Conservation (phyloP, 1,140 invertebrate species). For the Pteromalus puparum region DNA sequence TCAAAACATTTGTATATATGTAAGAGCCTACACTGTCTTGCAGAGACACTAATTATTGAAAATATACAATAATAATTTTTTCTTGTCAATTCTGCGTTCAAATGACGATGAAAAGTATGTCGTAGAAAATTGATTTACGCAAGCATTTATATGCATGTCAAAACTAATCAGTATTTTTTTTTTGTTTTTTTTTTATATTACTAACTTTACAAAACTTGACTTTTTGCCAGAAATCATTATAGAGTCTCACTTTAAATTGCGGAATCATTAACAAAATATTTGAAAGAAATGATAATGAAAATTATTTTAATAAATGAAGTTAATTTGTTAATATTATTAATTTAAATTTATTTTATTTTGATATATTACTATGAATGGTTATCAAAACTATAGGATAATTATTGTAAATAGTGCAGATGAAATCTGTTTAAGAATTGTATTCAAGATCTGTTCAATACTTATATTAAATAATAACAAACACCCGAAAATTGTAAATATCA, state of each 20-base stretch:
- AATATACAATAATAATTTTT: too few relatives aligned
- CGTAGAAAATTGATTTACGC: neutral
- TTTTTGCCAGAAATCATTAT: too few relatives aligned
- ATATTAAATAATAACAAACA: neutral
- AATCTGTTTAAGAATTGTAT: conserved; percentile 10
- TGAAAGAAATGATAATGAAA: too few relatives aligned
- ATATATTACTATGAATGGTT: neutral
- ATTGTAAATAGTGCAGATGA: conserved; percentile 12
- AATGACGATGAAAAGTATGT: neutral
- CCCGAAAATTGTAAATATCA: conserved; percentile 38
- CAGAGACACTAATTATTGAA: neutral
- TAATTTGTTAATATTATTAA: neutral
- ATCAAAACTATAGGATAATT: neutral
- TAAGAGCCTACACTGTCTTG: neutral
- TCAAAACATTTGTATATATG: conserved; percentile 2
- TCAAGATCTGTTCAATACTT: neutral
- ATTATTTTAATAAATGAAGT: too few relatives aligned
- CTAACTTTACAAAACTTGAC: too few relatives aligned
- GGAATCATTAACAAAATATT: too few relatives aligned
- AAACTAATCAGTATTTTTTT: too few relatives aligned
- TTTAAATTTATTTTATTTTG: neutral
- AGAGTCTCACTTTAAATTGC: too few relatives aligned
- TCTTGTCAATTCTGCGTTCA: neutral
- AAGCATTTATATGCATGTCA: neutral
- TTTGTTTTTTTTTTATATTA: too few relatives aligned